Evolutionary conservation across 2,113 vertebrate genomes (phyloP), one percentile per base, ranked within the genome.

Genomic region (Thunnus maccoyii): DNA sequence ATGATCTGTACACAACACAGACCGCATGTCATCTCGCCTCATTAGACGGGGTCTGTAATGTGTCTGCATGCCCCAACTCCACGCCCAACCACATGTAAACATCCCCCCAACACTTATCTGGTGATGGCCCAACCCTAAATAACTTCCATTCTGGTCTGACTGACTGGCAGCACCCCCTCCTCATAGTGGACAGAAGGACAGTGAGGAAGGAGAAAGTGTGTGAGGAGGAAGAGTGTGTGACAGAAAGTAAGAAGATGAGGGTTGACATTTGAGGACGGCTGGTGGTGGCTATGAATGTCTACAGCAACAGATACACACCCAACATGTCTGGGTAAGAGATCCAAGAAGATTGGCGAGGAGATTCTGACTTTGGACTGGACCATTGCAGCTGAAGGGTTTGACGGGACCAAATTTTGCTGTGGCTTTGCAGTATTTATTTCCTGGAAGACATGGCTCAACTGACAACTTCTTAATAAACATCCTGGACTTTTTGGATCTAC

Each of bases 111-210:
- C 50, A 60, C 60, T 70, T 83, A 83, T 80, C 41, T 76, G 72
- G 63, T 51, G 69, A 70, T 17, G 68, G 84, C 92, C 92, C 93
- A 88, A 81, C 93, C 92, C 91, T 56, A 91, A 90, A 94, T 94
- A 94, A 88, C 92, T 92, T 82, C 76, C 91, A 86, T 83, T 86
- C 86, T 80, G 66, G 77, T 50, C 75, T 61, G 60, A 57, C 52
- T 78, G 88, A 80, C 69, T 51, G 15, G 48, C 73, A 51, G 18
- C 36, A 10, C 36, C 70, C 66, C 67, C 56, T 47, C 63, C 72
- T 22, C 78, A 14, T 57, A 41, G 62, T 63, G 52, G 71, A 64
- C 54, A 14, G 30, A 50, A 65, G 51, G 51, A 75, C 76, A 30
- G 22, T 4, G 32, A n/a, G 46, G 54, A 68, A 50, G 30, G 86